These are phyloP conservation scores for Chlorodrepanis virens DNA, from an alignment of 2,113 vertebrate genomes.

Conservation along the genomic window DNA sequence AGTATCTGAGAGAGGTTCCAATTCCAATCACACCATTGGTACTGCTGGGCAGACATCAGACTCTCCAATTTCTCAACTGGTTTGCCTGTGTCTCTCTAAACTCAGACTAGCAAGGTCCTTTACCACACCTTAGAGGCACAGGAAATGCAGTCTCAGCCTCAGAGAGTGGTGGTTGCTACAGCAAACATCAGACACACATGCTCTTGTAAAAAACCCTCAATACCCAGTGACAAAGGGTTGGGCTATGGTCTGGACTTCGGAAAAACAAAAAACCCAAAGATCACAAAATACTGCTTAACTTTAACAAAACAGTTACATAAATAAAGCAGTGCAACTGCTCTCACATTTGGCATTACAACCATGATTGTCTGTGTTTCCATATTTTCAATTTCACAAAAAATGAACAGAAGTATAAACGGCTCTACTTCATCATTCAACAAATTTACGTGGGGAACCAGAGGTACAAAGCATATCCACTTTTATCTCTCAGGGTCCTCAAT, in stretches of 20 bases:
- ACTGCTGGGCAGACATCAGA: neutral
- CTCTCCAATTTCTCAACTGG: fast-evolving
- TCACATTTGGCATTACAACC: neutral
- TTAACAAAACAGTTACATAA: neutral
- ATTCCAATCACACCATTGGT: neutral
- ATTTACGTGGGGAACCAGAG: neutral
- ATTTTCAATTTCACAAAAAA: neutral
- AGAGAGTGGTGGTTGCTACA: neutral
- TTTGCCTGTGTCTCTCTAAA: neutral
- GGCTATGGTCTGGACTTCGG: neutral
- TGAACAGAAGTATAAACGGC: neutral
- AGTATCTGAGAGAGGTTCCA: neutral
- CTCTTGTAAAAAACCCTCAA: neutral
- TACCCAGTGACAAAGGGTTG: neutral
- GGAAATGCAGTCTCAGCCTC: neutral
- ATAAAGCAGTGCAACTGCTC: neutral
- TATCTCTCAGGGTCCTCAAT: neutral
- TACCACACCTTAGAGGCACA: neutral
- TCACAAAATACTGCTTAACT: neutral
- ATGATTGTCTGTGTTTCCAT: neutral
- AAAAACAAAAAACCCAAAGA: neutral
- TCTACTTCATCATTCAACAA: neutral
- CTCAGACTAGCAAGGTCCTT: neutral
- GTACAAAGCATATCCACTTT: neutral
- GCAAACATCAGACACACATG: neutral